phyloP scores from a whole-genome alignment of 1,140 invertebrate genomes.

The Gryon sp. region DNA sequence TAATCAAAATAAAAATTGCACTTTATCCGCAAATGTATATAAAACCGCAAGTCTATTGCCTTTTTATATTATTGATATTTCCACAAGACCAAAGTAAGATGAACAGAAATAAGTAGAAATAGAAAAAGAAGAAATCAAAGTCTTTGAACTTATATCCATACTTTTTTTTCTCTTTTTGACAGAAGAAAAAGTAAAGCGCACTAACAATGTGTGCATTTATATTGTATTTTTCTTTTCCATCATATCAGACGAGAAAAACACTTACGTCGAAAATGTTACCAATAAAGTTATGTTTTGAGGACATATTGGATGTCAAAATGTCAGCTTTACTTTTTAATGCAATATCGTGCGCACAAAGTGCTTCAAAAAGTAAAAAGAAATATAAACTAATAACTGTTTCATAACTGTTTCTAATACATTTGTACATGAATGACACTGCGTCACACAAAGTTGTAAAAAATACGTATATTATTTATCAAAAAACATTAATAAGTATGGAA shows the following conservation, averaged over 20 bases:
- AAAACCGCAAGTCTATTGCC: constrained; percentile 13
- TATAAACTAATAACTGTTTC: constrained; percentile 13
- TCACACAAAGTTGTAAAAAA: no score
- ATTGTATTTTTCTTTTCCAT: constrained; percentile 39
- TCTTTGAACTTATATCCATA: constrained; percentile 39
- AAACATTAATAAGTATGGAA: no score
- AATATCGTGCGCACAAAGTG: constrained; percentile 12
- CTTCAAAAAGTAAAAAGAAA: constrained; percentile 1
- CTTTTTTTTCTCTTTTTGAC: constrained; percentile 28
- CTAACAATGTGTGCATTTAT: constrained; percentile 50
- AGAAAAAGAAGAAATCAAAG: constrained; percentile 36
- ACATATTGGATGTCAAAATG: constrained; percentile 44
- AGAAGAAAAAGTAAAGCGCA: constrained; percentile 31
- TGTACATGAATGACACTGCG: not conserved
- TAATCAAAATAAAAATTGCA: no score
- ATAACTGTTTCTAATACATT: no score
- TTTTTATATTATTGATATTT: constrained; percentile 40
- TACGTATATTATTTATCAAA: no score
- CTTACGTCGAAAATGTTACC: constrained; percentile 39
- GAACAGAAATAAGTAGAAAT: constrained; percentile 39
- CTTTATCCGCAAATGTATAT: no score
- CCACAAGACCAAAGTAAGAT: constrained; percentile 12
- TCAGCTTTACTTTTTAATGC: constrained; percentile 37
- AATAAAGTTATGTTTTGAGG: constrained; percentile 42
- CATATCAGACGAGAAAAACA: constrained; percentile 27